Percentiles rank a stretch among this genome's conserved stretches.
Conservation (phyloP, 2,888 invertebrate species). For the Congeria kusceri region DNA sequence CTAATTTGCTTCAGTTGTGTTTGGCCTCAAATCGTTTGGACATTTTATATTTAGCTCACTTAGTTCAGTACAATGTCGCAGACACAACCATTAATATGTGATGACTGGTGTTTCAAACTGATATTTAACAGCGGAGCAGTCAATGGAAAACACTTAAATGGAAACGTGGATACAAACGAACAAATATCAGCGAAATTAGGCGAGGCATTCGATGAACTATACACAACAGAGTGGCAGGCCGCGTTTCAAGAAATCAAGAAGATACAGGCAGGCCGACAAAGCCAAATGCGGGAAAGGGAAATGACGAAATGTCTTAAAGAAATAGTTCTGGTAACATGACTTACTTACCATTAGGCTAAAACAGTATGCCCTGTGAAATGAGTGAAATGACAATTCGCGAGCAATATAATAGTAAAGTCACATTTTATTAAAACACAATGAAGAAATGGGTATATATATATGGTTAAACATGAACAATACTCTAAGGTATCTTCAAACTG, state of each 20-base stretch:
- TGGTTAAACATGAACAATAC: too few species aligned
- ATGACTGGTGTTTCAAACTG: too few species aligned
- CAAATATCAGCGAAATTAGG: conserved; percentile 5
- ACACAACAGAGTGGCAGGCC: conserved; percentile 9
- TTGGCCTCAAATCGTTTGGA: too few species aligned
- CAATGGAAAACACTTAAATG: not conserved
- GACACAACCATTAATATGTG: too few species aligned
- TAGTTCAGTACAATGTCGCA: too few species aligned
- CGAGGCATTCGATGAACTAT: conserved; percentile 2
- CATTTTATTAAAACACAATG: too few species aligned
- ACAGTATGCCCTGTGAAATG: not conserved
- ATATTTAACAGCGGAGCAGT: conserved; percentile 6
- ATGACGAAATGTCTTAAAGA: conserved; percentile 12
- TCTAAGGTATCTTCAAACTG: too few species aligned
- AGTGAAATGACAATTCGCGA: too few species aligned
- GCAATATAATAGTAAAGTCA: too few species aligned
- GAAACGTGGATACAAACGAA: not conserved
- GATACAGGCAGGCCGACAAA: conserved; percentile 4
- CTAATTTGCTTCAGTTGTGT: too few species aligned
- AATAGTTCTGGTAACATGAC: conserved; percentile 17
- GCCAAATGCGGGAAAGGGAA: conserved; percentile 14
- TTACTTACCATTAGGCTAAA: not conserved
- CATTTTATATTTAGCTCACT: too few species aligned
- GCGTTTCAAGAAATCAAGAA: conserved; percentile 21
- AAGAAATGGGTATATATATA: too few species aligned